Evolutionary conservation across 2,113 vertebrate species (phyloP).

Genomic region (Corythornis madagascariensis): DNA sequence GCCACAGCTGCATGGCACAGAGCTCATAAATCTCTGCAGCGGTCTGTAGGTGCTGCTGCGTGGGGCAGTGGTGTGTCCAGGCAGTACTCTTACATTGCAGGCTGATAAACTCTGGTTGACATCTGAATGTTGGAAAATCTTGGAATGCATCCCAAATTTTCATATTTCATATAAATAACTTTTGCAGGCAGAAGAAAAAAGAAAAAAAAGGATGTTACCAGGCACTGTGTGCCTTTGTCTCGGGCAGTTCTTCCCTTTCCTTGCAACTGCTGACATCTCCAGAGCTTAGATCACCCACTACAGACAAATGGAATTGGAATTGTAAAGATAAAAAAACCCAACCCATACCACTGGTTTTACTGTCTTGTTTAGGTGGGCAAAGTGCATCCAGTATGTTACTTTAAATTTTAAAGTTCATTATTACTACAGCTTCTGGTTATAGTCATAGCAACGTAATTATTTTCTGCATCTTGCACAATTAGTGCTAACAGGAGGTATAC

Average conservation of each 20-base stretch:
- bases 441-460: not conserved
- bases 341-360: not conserved
- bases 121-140: not conserved
- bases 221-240: not conserved
- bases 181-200: not conserved
- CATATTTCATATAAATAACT: not conserved
- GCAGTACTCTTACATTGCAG: not conserved
- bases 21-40: not conserved
- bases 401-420: not conserved
- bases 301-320: not conserved
- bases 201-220: not conserved
- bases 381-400: not conserved
- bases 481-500: not conserved
- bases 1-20: not conserved
- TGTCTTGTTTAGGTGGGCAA: not conserved
- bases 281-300: not conserved
- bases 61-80: not conserved
- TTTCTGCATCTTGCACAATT: not conserved
- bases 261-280: not conserved
- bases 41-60: not conserved
- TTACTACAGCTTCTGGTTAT: not conserved
- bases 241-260: not conserved
- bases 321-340: not conserved
- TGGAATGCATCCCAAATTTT: not conserved
- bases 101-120: not conserved